Evolutionary conservation across 1,140 invertebrate genomes (phyloP).

Genomic region (Lepidostoma basale): DNA sequence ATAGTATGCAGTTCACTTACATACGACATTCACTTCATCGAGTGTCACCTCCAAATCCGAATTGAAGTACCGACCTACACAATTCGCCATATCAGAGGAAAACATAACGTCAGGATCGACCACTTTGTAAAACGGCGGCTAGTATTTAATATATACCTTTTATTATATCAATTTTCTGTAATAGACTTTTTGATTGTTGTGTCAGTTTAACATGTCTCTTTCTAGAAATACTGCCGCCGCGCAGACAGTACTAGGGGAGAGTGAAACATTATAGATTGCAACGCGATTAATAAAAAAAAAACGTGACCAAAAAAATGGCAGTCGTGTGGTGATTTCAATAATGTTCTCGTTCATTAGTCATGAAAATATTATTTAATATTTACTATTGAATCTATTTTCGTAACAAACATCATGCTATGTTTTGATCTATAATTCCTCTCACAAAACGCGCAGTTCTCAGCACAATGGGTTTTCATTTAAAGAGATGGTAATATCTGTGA

Average conservation of each 20-base stretch:
- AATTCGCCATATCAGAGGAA: not conserved
- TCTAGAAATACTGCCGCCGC: not conserved
- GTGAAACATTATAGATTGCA: conserved; percentile 1
- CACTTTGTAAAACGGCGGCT: not conserved
- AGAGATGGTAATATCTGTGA: no score
- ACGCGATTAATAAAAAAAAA: conserved; percentile 18
- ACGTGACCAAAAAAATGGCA: conserved; percentile 6
- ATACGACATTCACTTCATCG: conserved; percentile 39
- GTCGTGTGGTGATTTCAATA: conserved; percentile 2
- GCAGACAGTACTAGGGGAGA: not conserved
- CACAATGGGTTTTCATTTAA: no score
- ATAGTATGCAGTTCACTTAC: conserved; percentile 43
- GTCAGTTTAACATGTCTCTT: not conserved
- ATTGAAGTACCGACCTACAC: conserved; percentile 37
- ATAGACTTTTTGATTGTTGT: not conserved
- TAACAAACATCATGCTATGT: no score
- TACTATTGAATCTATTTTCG: not conserved
- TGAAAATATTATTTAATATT: not conserved
- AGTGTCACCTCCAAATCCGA: conserved; percentile 40
- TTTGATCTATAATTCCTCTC: no score
- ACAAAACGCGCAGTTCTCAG: no score
- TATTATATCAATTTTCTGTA: not conserved
- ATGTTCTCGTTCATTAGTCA: conserved; percentile 3
- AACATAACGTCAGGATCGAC: not conserved
- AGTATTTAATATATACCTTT: not conserved